Evolutionary conservation across 2,113 vertebrate genomes (phyloP), one percentile per base, ranked within the genome.

Genomic region (Antidorcas marsupialis): DNA sequence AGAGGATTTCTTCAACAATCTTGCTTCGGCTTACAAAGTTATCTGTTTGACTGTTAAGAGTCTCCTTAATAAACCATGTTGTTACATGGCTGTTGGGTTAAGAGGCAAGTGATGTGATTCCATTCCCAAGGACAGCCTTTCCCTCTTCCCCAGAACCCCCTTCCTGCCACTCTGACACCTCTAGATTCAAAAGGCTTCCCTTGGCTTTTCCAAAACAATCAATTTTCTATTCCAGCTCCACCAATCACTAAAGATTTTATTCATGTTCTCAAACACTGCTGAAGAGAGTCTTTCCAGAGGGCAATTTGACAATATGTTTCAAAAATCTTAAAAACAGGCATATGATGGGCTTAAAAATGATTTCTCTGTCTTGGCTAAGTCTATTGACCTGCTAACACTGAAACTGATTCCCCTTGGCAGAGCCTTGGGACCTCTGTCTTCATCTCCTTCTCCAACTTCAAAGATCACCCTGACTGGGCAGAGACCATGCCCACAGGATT

Each of bases 401-500:
- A 88, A 45, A 57, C 25, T 74, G 36, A 85, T 25, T 50, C 13
- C n/a, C 9, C 3, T 19, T 71, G 30, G 23, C 13, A 15, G 47
- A 21, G 43, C 15, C 21, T 45, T 67, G 74, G 62, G 28, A 27
- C 6, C 30, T 5, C 33, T 28, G 27, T 28, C 9, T 28, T 45
- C 19, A 19, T 39, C 30, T 52, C 23, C 43, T 87, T 64, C 43
- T 45, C 10, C 36, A 27, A 28, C 10, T 7, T 87, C 55, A 28
- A 0, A 23, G 45, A 62, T 10, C n/a, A 8, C 5, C 2, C 21
- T 52, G 28, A 30, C 28, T 2, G 2, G 23, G 50, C 28, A 59
- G 6, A 28, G 28, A 2, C 28, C 82, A 30, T 30, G 36, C 25
- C 28, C 47, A 39, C 14, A 21, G 36, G 19, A n/a, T 47, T 57